A percentile compares a stretch with the other conserved stretches of the same genome.
Evolutionary conservation across 2,888 invertebrate genomes (phyloP).

Genomic region (Leptinotarsa peninsularis): DNA sequence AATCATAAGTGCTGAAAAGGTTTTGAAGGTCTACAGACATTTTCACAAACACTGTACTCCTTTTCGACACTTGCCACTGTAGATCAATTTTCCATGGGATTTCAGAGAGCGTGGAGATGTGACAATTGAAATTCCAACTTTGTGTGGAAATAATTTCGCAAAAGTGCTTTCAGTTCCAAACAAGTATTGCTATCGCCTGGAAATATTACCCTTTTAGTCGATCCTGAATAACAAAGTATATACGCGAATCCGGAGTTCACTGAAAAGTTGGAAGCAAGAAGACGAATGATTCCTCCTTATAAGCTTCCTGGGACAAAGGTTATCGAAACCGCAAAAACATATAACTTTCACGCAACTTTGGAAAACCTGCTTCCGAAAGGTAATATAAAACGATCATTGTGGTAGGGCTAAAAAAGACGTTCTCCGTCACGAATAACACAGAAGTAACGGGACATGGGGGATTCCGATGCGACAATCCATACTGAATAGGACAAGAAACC

Average conservation of each 20-base stretch:
- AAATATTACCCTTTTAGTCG: not conserved
- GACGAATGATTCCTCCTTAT: not conserved
- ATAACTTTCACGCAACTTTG: not conserved
- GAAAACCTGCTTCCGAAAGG: not conserved
- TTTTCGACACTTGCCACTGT: too few species aligned
- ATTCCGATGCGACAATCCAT: not conserved
- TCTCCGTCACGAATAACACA: not conserved
- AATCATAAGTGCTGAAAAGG: too few species aligned
- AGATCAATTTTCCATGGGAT: too few species aligned
- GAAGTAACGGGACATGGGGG: not conserved
- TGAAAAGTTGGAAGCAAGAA: constrained; percentile 9
- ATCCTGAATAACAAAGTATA: not conserved
- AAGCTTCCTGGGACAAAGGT: not conserved
- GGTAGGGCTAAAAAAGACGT: not conserved
- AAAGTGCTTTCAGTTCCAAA: too few species aligned
- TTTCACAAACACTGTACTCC: too few species aligned
- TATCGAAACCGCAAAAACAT: not conserved
- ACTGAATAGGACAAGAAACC: too few species aligned
- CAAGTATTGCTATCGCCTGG: too few species aligned
- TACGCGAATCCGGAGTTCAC: not conserved
- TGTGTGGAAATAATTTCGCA: too few species aligned
- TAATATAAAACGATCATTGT: not conserved
- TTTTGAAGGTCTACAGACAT: too few species aligned
- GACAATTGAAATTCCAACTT: too few species aligned
- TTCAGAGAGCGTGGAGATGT: too few species aligned